Percentiles rank a stretch among this genome's conserved stretches.
These are phyloP conservation scores for Acrocephalus arundinaceus DNA, from an alignment of 2,113 vertebrate genomes.

Conservation along the genomic window DNA sequence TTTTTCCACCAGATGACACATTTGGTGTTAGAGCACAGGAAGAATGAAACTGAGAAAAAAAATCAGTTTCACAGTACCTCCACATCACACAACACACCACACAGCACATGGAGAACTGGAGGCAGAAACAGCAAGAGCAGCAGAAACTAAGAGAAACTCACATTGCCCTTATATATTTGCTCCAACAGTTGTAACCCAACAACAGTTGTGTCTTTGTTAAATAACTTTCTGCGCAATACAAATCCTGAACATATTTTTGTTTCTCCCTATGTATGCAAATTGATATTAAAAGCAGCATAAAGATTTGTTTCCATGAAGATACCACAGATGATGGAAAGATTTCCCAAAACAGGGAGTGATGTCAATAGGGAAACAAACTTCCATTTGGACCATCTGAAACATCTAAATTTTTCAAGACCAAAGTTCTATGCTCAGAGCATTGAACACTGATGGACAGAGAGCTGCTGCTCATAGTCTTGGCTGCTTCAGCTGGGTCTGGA, in stretches of 20 bases:
- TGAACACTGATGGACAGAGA: fast-evolving
- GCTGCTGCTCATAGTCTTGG: neutral
- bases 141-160: neutral
- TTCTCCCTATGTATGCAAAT: fast-evolving
- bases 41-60: neutral
- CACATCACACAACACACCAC: fast-evolving
- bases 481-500: neutral
- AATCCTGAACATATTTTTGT: neutral
- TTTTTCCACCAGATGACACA: neutral
- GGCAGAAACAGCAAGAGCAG: neutral
- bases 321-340: neutral
- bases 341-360: neutral
- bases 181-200: neutral
- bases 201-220: neutral
- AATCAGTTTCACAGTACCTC: neutral
- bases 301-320: neutral
- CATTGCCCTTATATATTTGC: neutral
- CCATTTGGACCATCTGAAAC: neutral
- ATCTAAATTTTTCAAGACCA: neutral
- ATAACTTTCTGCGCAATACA: neutral
- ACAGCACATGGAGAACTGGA: neutral
- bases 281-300: neutral
- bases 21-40: neutral
- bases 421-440: neutral
- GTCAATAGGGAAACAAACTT: neutral